Percentiles rank a stretch among this genome's conserved stretches.
phyloP scores from a whole-genome alignment of 2,113 vertebrate species.

The Lycaon pictus region DNA sequence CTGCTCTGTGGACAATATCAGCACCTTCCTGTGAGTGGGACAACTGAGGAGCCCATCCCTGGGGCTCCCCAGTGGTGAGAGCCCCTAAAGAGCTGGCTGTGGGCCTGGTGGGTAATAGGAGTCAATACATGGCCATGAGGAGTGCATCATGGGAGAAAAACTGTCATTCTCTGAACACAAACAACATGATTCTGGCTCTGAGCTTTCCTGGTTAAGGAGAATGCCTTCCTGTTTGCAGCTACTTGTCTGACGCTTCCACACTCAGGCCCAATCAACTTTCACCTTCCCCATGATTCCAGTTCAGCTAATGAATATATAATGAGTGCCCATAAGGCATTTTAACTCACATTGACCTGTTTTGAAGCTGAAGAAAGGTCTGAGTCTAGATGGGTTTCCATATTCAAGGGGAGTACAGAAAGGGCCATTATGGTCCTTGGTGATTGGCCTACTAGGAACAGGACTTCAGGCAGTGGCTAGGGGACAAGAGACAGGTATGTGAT shows the following conservation, averaged over 20 bases:
- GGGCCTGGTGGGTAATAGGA: constrained; percentile 84
- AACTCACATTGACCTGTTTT: neutral
- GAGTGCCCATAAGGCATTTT: neutral
- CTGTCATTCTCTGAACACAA: neutral
- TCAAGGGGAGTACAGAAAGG: neutral
- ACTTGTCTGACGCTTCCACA: neutral
- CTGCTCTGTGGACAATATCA: constrained; percentile 90
- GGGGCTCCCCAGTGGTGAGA: constrained; percentile 90
- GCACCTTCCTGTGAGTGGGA: constrained; percentile 87
- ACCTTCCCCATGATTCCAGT: neutral
- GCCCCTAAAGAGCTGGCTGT: constrained; percentile 90
- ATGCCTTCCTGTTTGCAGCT: neutral
- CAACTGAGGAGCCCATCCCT: constrained; percentile 90
- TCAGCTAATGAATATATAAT: neutral
- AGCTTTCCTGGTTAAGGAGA: neutral
- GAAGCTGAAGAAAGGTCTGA: neutral
- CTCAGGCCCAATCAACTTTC: neutral
- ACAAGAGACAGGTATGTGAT: neutral
- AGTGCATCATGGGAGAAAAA: constrained; percentile 92
- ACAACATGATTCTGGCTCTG: neutral
- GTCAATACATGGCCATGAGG: constrained; percentile 86
- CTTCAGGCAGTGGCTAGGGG: neutral
- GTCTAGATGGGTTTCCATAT: neutral
- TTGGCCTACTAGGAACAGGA: neutral
- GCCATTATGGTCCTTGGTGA: neutral